Base-by-base conservation (phyloP, 2,113 vertebrate genomes). In the Genyomyrus donnyi region DNA sequence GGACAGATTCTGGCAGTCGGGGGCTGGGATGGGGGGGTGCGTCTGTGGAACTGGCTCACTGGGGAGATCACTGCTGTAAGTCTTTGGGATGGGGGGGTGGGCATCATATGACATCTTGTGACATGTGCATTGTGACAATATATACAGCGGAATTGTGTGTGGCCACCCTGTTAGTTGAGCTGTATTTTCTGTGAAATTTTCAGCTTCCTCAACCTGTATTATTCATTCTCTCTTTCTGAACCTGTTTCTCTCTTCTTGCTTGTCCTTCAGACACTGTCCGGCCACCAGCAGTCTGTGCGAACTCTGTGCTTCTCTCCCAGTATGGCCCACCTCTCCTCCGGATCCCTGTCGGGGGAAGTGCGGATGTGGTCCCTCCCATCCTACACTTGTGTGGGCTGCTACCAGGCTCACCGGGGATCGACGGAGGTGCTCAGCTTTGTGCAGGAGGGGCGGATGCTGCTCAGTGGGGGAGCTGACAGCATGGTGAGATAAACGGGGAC, bases 341-440 rank as follows among this genome's bases (percentile, higher is more conserved):
- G 97, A 62, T 95, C 94, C 1, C 66, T 98, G 90, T 94, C 94
- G 5, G 95, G 97, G 5, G 96, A 95, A 88, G 95, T 98, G 62
- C 93, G 95, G 80, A 94, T 98, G 66, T 98, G 97, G 97, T 96
- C 97, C 0, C 94, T 97, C 92, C 86, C 92, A n/a, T 93, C 94
- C 70, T 5, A 93, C 13, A 90, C 94, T 7, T 95, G 93, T 19
- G 94, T 98, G 90, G 96, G 95, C 2, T 90, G 93, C 90, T 98
- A 96, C 92, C 93, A 94, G 88, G 97, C 97, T 91, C 97, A 98
- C 92, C 0, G 7, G 0, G 97, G 97, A 31, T 93, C 93, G 5
- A 91, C 96, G 0, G 91, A 96, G 35, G 92, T 90, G 0, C 91
- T 96, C 19, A 91, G 91, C 86, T 97, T 97, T 92, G 93, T 97